Base-by-base conservation (phyloP, 2,888 invertebrate genomes). In the Merodon equestris region DNA sequence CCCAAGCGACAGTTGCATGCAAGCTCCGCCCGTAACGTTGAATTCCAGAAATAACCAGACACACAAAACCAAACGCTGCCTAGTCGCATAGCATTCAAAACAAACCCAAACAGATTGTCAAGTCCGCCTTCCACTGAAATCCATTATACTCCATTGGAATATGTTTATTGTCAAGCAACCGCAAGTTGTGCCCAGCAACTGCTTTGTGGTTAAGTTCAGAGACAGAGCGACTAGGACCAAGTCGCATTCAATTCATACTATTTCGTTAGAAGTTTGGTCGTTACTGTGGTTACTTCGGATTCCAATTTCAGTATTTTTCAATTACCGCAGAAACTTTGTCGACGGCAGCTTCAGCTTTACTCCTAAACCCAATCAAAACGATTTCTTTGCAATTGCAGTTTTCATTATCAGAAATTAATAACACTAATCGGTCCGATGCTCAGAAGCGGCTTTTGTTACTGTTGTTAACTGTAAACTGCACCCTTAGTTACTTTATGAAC, bases 131-230 rank as follows among this genome's bases (percentile, higher is more conserved):
- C 38, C 10, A 14, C 71, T 61, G 66, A 66, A 66, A 66, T 76
- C 60, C 71, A 61, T 61, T 73, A 34, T 63, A 68, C 56, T 64
- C 73, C 73, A 79, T 73, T 63, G 19, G 60, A 68, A 73, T 73
- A 56, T 73, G 79, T 73, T 79, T 79, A 79, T 73, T 68, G 63
- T 79, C 68, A 73, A 63, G 60, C 68, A 60, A 79, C 79, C 79
- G 56, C 79, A 79, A 79, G 57, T 53, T 63, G 67, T 63, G 72
- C 61, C 77, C 77, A 72, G 67, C 77, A 77, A 77, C 63, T 77
- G 77, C 58, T 67, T 58, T 77, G 77, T 48, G 77, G 77, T 77
- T 67, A 45, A 56, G 61, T 61, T 60, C 61, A 67, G 66, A 67
- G 76, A 77, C 66, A 72, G n/a, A n/a, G 76, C 72, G 48, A 72